Evolutionary conservation across 2,113 vertebrate species (phyloP), one percentile per base, ranked within the genome.

Genomic region (Noctilio leporinus): DNA sequence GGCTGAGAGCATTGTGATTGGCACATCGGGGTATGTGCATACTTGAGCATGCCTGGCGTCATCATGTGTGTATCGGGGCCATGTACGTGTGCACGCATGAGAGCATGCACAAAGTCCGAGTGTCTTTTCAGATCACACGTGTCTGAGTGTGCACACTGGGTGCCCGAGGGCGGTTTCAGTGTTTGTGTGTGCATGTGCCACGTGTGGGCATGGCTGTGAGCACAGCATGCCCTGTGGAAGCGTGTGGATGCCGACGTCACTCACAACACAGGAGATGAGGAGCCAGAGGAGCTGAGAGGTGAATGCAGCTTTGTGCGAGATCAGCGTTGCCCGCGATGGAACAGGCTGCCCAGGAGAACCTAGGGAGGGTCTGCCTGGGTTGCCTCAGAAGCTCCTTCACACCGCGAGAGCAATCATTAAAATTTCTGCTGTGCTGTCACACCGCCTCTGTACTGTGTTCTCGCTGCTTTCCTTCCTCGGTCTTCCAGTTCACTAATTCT

Each of bases 301-400:
- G 14, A 40, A 3, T 0, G 17, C 10, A 9, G 45, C n/a, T 76
- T 20, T 17, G 49, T 0, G 16, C 10, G 69, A 30, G 59, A 24
- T 20, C 47, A 15, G 4, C 45, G 3, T 5, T 19, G 57, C 26
- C n/a, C 30, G 1, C 0, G 1, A 14, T 8, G 51, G 51, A 30
- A 9, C 57, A 33, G 67, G 53, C 59, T 43, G 19, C 70, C 14
- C 0, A 0, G 38, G 40, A 35, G 4, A 6, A 9, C 30, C 20
- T 2, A 0, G 47, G 47, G 59, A 20, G 38, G 30, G 8, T 33
- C 47, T 9, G 0, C 0, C 14, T 10, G 49, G 35, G 14, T 30
- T 40, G 4, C 17, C 45, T 14, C 57, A 4, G 59, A 45, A 67
- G 43, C 69, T 69, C 53, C 43, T 83, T 17, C 40, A 3, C 1